phyloP scores from a whole-genome alignment of 2,113 vertebrate species.

The Takifugu flavidus region DNA sequence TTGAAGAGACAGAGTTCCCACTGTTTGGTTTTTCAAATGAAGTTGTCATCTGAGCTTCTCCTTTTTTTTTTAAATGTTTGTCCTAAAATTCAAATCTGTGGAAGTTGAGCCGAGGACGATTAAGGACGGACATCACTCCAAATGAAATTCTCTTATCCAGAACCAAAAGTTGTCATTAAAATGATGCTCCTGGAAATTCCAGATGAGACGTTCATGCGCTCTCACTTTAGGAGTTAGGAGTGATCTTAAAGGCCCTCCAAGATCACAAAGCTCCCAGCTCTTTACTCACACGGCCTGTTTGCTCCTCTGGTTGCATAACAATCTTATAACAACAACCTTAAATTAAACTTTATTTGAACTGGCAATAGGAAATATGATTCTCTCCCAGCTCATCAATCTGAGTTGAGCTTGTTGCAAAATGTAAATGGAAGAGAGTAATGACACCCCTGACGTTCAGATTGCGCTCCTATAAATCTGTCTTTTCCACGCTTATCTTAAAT shows the following conservation, averaged over 20 bases:
- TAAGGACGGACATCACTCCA: constrained; percentile 6
- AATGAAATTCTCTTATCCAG: background rate
- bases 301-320: constrained; percentile 12
- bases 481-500: no score
- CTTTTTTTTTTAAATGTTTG: background rate
- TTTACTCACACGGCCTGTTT: constrained; percentile 11
- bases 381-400: background rate
- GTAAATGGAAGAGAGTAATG: no score
- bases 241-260: constrained; percentile 3
- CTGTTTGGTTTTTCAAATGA: no score
- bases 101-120: background rate
- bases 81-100: constrained; percentile 17
- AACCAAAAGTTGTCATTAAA: constrained; percentile 7
- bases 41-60: background rate
- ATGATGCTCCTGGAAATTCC: constrained; percentile 22
- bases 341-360: background rate
- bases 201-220: constrained; percentile 20
- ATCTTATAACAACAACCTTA: background rate
- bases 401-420: background rate
- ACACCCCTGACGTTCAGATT: no score
- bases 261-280: constrained; percentile 13
- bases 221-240: constrained; percentile 15
- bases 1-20: no score
- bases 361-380: background rate
- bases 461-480: no score